Evolutionary conservation across 1,140 invertebrate genomes (phyloP), one percentile per base, ranked within the genome.

Genomic region (Papilio glaucus): DNA sequence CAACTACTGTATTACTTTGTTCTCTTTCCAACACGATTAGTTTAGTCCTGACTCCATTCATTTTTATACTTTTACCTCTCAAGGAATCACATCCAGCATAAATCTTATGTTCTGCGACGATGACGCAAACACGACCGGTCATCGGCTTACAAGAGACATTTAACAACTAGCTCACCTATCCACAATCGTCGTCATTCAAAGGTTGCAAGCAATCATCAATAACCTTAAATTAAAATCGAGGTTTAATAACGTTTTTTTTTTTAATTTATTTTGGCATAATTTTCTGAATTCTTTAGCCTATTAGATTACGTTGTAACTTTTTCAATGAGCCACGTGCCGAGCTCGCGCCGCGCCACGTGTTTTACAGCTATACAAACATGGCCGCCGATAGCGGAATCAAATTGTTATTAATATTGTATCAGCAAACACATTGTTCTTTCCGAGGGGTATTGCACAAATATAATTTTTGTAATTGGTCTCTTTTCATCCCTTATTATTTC

Each of bases 311-410:
- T 82, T 77, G 83, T 83, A 78, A 86, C 71, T 75, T 75, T 74
- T 74, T 68, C 39, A 49, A 69, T 49, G 39, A 61, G 77, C 33
- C 87, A 84, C 88, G 87, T 85, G 87, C 7, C 84, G 71, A 78
- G 85, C 86, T 78, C 80, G 85, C 84, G 85, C 75, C 78, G 72
- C 8, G 45, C 72, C 73, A 76, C 63, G 75, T 80, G 73, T 85
- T 85, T 88, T 85, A 87, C 87, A 89, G 83, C 87, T 89, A 90
- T 84, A 86, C 82, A 90, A 90, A 90, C 86, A 90, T 89, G 87
- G 87, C 85, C 29, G 49, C 80, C 82, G 85, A 90, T 87, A 86
- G 84, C 82, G 79, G 78, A 87, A 86, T 88, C 86, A 87, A 88
- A 90, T 88, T 79, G 81, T 85, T 88, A 89, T 90, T 89, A 89